Percentiles rank a stretch among this genome's conserved stretches.
These are phyloP conservation scores for Lucilia cuprina DNA, from an alignment of 1,140 invertebrate species.

Conservation along the genomic window DNA sequence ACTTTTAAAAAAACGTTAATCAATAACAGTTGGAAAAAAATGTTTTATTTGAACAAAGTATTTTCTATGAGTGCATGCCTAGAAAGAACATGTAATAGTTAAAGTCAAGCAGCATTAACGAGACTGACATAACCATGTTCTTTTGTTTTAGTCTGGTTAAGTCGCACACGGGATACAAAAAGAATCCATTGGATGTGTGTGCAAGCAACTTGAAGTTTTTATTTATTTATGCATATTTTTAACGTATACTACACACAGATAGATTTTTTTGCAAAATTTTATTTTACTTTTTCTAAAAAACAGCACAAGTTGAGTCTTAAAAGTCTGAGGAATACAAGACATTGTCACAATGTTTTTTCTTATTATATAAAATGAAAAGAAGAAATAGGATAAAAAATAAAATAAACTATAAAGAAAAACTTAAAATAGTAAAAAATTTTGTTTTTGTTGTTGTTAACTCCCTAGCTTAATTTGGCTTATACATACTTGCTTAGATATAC, in stretches of 20 bases:
- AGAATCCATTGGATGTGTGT: background rate
- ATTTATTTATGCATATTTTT: background rate
- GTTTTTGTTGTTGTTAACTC: background rate
- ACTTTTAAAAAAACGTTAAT: no score
- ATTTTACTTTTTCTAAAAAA: background rate
- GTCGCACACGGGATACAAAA: background rate
- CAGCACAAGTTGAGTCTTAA: background rate
- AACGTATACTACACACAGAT: background rate
- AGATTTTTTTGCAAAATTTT: background rate
- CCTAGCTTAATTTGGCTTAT: background rate
- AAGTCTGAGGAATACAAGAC: background rate
- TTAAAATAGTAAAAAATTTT: background rate
- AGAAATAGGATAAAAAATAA: background rate
- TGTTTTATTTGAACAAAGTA: no score
- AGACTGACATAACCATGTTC: background rate
- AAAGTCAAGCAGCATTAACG: background rate
- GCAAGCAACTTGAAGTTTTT: background rate
- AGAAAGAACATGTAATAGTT: background rate
- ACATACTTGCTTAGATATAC: background rate
- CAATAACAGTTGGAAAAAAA: no score
- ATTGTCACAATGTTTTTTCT: background rate
- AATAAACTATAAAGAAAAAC: background rate
- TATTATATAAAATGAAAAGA: background rate
- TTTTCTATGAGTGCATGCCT: background rate
- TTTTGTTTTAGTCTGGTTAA: background rate